Evolutionary conservation across 2,113 vertebrate species (phyloP), one percentile per base, ranked within the genome.

Genomic region (Aegithalos caudatus): DNA sequence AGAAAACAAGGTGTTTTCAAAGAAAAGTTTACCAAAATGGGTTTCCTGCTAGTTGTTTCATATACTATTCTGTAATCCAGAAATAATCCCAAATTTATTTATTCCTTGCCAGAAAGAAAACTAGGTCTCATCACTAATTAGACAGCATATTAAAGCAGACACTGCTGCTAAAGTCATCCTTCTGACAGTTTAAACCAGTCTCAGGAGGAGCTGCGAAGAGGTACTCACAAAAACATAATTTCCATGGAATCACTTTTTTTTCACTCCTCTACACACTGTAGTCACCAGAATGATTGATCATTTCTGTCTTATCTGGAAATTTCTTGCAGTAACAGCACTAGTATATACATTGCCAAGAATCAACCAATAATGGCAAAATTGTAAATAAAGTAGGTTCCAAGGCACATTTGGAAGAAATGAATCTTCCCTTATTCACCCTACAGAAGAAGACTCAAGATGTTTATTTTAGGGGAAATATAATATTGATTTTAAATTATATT

Each of bases 261-360:
- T 29, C 3, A 3, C 3, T 1, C 9, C 9, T 20, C 51, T 7
- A 45, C 47, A 48, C 17, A 38, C 15, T 27, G 14, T 9, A 83
- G 54, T 65, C 65, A 81, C 53, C 85, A 60, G 57, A 70, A 78
- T 78, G 69, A 95, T 6, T 54, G 74, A 83, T 74, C 38, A 57
- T 37, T 89, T 81, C 37, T 91, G 44, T 47, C 67, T 89, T 81
- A 78, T 53, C 65, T 84, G 53, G n/a, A 97, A 94, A 92, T 76
- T 56, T 48, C 53, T 89, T 76, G 57, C 58, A 93, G 73, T 58
- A 88, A 76, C 56, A 90, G 29, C 47, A 66, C 58, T 29, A 77
- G 45, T 77, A 73, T 19, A 88, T 44, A 70, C 74, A 88, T 70
- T 66, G 21, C 50, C 45, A 77, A 70, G 56, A 85, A 88, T 29